A percentile compares a stretch with the other conserved stretches of the same genome.
phyloP scores from a whole-genome alignment of 2,888 invertebrate genomes.

The Pollenia labialis region DNA sequence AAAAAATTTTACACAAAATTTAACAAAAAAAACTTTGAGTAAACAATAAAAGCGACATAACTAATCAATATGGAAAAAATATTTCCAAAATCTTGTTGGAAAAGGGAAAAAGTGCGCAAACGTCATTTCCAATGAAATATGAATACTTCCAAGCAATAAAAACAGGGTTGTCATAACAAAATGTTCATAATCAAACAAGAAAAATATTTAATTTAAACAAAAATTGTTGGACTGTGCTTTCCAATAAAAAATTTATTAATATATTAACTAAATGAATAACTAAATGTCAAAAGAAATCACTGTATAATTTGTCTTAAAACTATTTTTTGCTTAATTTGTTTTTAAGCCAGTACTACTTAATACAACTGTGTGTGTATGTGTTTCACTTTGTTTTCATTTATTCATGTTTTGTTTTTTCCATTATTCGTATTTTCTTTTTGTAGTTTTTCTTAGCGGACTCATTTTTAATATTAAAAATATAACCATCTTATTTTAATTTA shows the following conservation, averaged over 20 bases:
- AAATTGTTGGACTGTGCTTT: not conserved
- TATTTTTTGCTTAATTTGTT: not conserved
- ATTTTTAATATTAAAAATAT: no score
- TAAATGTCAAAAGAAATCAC: not conserved
- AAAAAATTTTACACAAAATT: slow-evolving; percentile 73
- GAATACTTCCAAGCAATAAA: slow-evolving; percentile 52
- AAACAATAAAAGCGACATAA: slow-evolving; percentile 84
- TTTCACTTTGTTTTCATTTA: not conserved
- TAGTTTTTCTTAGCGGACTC: no score
- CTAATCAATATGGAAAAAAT: slow-evolving; percentile 84
- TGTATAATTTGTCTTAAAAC: not conserved
- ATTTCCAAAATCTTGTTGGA: slow-evolving; percentile 78
- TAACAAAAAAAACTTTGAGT: slow-evolving; percentile 79
- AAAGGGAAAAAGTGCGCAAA: slow-evolving; percentile 75
- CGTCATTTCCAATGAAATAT: slow-evolving; percentile 73
- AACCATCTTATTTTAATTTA: no score
- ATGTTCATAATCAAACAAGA: slow-evolving; percentile 17
- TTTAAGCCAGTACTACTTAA: slow-evolving; percentile 33
- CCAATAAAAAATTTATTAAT: no score
- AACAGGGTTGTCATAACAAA: slow-evolving; percentile 53
- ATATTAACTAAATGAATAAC: no score
- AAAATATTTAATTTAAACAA: not conserved
- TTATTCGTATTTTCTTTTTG: not conserved
- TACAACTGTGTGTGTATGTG: slow-evolving; percentile 67
- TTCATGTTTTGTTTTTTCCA: slow-evolving; percentile 26